These are phyloP conservation scores for Gavialis gangeticus DNA, from an alignment of 2,113 vertebrate genomes.

Conservation along the genomic window DNA sequence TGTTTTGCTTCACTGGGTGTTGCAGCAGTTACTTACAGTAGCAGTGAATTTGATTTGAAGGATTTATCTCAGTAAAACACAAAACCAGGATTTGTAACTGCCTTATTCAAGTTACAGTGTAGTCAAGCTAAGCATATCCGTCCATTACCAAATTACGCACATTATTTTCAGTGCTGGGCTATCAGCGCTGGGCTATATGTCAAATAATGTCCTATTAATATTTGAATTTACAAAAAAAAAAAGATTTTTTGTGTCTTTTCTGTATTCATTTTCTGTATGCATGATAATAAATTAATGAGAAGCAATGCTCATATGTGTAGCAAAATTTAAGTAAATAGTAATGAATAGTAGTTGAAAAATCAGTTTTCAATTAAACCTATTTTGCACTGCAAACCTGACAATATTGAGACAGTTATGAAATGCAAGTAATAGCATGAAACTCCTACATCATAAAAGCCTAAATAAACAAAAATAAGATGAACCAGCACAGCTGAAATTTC, in stretches of 20 bases:
- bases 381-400: background rate
- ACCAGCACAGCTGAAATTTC: background rate
- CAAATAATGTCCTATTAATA: background rate
- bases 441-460: background rate
- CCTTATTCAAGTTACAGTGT: background rate
- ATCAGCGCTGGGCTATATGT: background rate
- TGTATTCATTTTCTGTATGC: background rate
- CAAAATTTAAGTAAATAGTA: background rate
- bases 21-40: background rate
- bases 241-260: background rate
- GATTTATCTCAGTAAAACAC: background rate
- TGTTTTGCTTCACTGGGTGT: background rate
- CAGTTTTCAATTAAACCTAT: background rate
- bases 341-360: background rate
- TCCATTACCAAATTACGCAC: background rate
- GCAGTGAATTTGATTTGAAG: background rate
- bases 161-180: background rate
- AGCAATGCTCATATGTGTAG: background rate
- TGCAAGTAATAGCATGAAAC: background rate
- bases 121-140: background rate
- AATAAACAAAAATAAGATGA: background rate
- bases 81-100: background rate
- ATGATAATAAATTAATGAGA: background rate
- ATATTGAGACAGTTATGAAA: background rate
- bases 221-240: background rate